These are phyloP conservation scores for Nixonia krombeini DNA, from an alignment of 1,140 invertebrate species.

Conservation along the genomic window DNA sequence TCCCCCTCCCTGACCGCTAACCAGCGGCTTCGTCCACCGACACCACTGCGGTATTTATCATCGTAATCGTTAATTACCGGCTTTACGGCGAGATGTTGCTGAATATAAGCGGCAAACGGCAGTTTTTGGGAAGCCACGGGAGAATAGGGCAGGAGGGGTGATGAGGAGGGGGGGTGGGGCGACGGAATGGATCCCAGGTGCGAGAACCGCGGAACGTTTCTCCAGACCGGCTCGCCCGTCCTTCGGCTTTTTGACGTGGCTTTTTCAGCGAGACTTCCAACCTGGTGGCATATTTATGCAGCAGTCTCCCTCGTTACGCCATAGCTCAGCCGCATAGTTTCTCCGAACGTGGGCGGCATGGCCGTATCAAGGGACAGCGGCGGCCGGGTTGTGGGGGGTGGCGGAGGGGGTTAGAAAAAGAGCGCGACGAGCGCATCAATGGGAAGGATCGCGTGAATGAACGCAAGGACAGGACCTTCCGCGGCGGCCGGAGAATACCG, in stretches of 20 bases:
- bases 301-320: slow-evolving; percentile 65
- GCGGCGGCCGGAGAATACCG: slow-evolving; percentile 59
- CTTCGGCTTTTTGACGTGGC: slow-evolving; percentile 50
- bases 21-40: too few relatives aligned
- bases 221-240: slow-evolving; percentile 35
- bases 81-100: too few relatives aligned
- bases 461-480: slow-evolving; percentile 55
- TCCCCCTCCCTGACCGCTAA: too few relatives aligned
- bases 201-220: slow-evolving; percentile 61
- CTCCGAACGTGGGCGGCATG: slow-evolving; percentile 54
- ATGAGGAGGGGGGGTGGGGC: too few relatives aligned
- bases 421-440: slow-evolving; percentile 61
- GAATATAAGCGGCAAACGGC: too few relatives aligned
- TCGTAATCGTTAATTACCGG: too few relatives aligned
- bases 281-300: slow-evolving; percentile 50
- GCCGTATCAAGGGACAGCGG: slow-evolving; percentile 19
- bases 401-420: too few relatives aligned
- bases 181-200: slow-evolving; percentile 45
- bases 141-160: too few relatives aligned
- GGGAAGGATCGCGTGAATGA: slow-evolving; percentile 67
- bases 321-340: slow-evolving; percentile 64
- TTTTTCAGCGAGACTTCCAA: slow-evolving; percentile 40
- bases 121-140: too few relatives aligned
- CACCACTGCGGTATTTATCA: too few relatives aligned
- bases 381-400: too few relatives aligned